Conservation (phyloP, 2,888 invertebrate species). For the Temnothorax unifasciatus region DNA sequence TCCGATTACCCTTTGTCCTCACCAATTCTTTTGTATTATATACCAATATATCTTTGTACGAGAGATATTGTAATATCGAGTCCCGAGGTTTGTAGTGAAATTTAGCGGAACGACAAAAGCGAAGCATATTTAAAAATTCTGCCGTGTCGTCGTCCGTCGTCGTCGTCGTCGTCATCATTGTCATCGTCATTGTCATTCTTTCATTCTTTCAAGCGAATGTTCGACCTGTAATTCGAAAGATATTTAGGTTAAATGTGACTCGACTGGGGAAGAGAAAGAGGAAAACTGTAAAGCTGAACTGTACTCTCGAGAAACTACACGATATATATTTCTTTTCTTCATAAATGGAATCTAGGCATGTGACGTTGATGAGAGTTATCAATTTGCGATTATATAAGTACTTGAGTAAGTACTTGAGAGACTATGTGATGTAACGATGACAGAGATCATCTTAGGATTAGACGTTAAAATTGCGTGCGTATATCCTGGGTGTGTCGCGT, state of each 20-base stretch:
- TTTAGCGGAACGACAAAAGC: background rate
- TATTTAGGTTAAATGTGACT: too few relatives aligned
- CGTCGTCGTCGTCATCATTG: background rate
- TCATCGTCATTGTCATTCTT: background rate
- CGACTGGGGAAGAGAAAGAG: background rate
- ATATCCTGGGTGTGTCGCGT: background rate
- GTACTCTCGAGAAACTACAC: background rate
- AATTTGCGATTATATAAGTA: conserved; percentile 16
- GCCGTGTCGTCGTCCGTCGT: background rate
- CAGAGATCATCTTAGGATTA: background rate
- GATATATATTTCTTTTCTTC: background rate
- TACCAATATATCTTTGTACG: conserved; percentile 36
- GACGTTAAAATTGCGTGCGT: background rate
- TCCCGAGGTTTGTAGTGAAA: conserved; percentile 22
- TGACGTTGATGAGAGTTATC: background rate
- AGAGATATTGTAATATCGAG: conserved; percentile 30
- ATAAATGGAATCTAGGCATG: background rate
- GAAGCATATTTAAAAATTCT: background rate
- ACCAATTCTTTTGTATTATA: conserved; percentile 21
- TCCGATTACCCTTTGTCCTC: background rate
- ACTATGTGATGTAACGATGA: conserved; percentile 11
- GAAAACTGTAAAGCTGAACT: background rate
- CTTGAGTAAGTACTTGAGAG: conserved; percentile 6
- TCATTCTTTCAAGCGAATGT: background rate
- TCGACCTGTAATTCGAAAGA: too few relatives aligned